These are phyloP conservation scores for Trochalopteron elliotii DNA, from an alignment of 2,113 vertebrate species.

Conservation along the genomic window DNA sequence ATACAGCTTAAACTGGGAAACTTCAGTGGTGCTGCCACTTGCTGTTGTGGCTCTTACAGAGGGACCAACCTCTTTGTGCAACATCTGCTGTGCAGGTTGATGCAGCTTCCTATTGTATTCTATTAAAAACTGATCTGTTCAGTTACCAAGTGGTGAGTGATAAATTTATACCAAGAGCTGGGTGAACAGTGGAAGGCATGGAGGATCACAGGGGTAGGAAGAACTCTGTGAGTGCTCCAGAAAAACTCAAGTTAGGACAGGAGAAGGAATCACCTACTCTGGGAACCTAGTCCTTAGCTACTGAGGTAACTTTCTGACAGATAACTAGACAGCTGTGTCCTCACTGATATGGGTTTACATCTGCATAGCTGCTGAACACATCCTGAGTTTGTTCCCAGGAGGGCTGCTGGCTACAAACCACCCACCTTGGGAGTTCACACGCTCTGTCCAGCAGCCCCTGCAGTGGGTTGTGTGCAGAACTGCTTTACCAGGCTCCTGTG, in stretches of 20 bases:
- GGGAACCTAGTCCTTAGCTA: neutral
- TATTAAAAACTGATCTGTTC: neutral
- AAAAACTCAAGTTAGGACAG: neutral
- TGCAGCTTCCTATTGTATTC: neutral
- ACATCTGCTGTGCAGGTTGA: neutral
- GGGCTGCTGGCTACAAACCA: neutral
- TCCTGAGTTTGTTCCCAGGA: neutral
- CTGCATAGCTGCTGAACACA: neutral
- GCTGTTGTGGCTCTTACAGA: neutral
- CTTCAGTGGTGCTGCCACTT: neutral
- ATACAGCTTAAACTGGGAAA: neutral
- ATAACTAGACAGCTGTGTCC: neutral
- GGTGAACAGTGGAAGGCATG: neutral
- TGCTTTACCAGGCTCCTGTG: neutral
- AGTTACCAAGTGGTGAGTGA: neutral
- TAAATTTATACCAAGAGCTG: neutral
- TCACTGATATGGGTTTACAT: neutral
- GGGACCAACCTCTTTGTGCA: neutral
- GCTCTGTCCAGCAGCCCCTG: neutral
- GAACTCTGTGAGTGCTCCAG: rapidly evolving
- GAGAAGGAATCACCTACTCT: neutral
- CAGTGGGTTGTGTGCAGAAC: neutral
- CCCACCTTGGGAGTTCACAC: rapidly evolving
- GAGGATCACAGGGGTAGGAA: neutral
- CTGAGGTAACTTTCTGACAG: neutral